Evolutionary conservation across 2,888 invertebrate species (phyloP).

Genomic region (Orchesella flavescens): DNA sequence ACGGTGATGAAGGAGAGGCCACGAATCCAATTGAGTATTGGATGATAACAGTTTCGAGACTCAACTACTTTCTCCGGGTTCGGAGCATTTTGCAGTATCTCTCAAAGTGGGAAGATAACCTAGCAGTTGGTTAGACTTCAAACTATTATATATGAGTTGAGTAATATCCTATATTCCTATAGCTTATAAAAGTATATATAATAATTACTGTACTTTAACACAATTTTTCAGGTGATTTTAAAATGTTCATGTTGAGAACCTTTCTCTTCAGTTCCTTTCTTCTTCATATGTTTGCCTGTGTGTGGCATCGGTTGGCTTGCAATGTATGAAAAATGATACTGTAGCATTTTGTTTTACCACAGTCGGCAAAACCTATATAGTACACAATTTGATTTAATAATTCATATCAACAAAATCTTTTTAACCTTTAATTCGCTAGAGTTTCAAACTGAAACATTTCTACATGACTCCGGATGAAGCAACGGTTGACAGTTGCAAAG

Average conservation of each 20-base stretch:
- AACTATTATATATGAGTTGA: too few species aligned
- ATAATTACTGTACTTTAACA: too few species aligned
- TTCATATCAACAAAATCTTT: too few species aligned
- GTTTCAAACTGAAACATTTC: constrained; percentile 68
- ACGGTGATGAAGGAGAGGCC: constrained; percentile 29
- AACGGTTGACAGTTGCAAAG: constrained; percentile 63
- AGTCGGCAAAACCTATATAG: too few species aligned
- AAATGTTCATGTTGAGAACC: constrained; percentile 66
- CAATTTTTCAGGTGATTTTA: constrained; percentile 63
- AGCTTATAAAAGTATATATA: too few species aligned
- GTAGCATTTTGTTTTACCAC: not conserved
- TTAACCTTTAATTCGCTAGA: constrained; percentile 33
- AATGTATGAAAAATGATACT: constrained; percentile 42
- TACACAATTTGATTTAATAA: not conserved
- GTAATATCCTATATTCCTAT: too few species aligned
- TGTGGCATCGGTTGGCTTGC: constrained; percentile 71
- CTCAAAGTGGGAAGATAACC: constrained; percentile 69
- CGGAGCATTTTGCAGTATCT: constrained; percentile 65
- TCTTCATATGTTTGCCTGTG: constrained; percentile 66
- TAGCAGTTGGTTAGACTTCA: constrained; percentile 56
- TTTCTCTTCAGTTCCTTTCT: constrained; percentile 60
- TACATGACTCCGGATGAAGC: constrained; percentile 67
- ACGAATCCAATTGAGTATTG: constrained; percentile 40
- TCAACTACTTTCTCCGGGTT: constrained; percentile 68
- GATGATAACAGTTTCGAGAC: constrained; percentile 64